A percentile compares a stretch with the other conserved stretches of the same genome.
phyloP scores from a whole-genome alignment of 2,113 vertebrate genomes.

The Gadus macrocephalus region DNA sequence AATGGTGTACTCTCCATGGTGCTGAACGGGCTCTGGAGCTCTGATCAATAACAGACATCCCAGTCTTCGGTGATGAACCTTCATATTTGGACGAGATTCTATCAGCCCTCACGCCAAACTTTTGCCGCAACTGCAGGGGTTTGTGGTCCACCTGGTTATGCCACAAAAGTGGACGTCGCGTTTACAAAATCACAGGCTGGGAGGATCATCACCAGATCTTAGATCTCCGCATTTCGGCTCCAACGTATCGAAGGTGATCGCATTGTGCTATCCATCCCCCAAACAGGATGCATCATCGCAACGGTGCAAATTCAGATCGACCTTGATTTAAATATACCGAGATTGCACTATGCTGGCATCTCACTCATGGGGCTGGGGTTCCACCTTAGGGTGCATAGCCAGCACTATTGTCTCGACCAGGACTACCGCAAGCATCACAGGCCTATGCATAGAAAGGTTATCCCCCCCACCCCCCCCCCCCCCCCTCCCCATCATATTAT shows the following conservation, averaged over 20 bases:
- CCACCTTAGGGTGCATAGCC: constrained; percentile 34
- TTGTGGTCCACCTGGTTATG: constrained; percentile 42
- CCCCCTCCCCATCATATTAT: not conserved
- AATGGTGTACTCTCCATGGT: constrained; percentile 58
- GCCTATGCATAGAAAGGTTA: constrained; percentile 5
- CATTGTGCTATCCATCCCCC: not conserved
- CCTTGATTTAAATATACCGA: constrained; percentile 60
- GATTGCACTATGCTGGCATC: constrained; percentile 59
- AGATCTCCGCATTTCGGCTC: constrained; percentile 6
- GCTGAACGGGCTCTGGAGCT: constrained; percentile 35
- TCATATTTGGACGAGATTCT: constrained; percentile 19
- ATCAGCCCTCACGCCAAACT: constrained; percentile 46
- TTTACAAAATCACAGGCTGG: constrained; percentile 38
- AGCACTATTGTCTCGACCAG: constrained; percentile 34
- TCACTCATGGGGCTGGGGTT: constrained; percentile 39
- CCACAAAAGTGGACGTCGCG: constrained; percentile 45
- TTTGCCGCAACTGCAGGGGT: constrained; percentile 65
- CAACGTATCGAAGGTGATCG: constrained; percentile 11
- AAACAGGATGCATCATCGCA: constrained; percentile 19
- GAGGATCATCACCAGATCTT: constrained; percentile 40
- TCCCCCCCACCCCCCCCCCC: too few species aligned
- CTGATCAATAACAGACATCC: not conserved
- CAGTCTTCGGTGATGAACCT: constrained; percentile 27
- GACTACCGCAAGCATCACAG: constrained; percentile 1
- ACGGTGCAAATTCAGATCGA: constrained; percentile 54